phyloP scores from a whole-genome alignment of 1,140 invertebrate species.

The Aphelenchoides besseyi region DNA sequence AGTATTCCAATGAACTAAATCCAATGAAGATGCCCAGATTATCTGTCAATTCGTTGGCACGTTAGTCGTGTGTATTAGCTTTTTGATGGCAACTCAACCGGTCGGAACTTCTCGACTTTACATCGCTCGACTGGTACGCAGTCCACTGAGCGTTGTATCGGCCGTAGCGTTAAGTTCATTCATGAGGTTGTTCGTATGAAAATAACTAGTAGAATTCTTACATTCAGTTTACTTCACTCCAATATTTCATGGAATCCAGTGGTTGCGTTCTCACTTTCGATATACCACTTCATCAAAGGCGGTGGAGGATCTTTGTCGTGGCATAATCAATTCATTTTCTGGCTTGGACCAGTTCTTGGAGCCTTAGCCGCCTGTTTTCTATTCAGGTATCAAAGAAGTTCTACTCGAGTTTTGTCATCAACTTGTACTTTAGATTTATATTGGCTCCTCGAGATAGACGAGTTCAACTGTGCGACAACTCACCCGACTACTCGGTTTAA shows the following conservation, averaged over 20 bases:
- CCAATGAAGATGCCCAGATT: conserved; percentile 4
- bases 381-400: conserved; percentile 9
- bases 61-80: conserved; percentile 12
- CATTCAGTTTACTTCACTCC: conserved; percentile 29
- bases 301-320: neutral
- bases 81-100: conserved; percentile 14
- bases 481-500: neutral
- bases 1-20: too few species aligned
- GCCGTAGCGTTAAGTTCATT: conserved; percentile 20
- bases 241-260: conserved; percentile 32
- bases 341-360: conserved; percentile 28
- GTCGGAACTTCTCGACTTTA: neutral
- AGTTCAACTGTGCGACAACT: conserved; percentile 10
- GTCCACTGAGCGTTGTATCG: conserved; percentile 18
- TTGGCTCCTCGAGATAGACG: conserved; percentile 3
- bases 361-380: conserved; percentile 15
- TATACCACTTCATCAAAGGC: conserved; percentile 18
- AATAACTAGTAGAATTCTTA: conserved; percentile 15
- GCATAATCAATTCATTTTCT: conserved; percentile 26
- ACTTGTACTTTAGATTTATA: conserved; percentile 18
- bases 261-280: neutral
- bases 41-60: conserved; percentile 31
- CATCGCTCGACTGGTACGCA: conserved; percentile 9
- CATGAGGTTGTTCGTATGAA: conserved; percentile 18
- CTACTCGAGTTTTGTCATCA: neutral